A percentile compares a stretch with the other conserved stretches of the same genome.
Evolutionary conservation across 2,797 vertebrate species (phyloP).

Genomic region (Poeciliopsis paucimaculata): DNA sequence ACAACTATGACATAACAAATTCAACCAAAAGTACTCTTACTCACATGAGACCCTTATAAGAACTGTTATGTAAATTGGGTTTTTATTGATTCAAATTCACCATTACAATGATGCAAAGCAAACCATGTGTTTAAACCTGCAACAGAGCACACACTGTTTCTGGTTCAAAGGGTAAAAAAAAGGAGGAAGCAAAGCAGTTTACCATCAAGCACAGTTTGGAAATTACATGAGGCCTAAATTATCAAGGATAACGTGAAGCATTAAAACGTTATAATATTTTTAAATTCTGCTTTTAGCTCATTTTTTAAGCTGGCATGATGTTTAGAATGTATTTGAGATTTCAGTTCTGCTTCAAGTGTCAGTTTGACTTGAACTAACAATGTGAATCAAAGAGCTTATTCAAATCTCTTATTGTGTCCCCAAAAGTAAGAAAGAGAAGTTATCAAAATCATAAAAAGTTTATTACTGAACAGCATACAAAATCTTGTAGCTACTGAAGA

Average conservation of each 20-base stretch:
- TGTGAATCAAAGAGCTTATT: background rate
- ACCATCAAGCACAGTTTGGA: background rate
- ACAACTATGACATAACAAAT: constrained; percentile 44
- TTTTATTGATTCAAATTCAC: constrained; percentile 39
- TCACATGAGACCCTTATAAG: constrained; percentile 34
- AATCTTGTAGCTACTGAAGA: background rate
- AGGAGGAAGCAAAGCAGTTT: background rate
- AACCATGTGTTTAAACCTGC: background rate
- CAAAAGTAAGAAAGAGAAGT: background rate
- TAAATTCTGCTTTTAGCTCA: background rate
- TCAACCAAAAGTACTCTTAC: constrained; percentile 3
- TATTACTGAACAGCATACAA: background rate
- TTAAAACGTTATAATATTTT: background rate
- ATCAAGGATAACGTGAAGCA: background rate
- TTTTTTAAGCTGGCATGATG: background rate
- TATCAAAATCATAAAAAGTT: background rate
- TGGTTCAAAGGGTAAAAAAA: background rate
- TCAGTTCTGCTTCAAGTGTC: constrained; percentile 11
- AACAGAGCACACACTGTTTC: background rate
- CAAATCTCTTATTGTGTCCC: background rate
- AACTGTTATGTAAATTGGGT: constrained; percentile 36
- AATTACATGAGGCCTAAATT: background rate
- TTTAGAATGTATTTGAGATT: background rate
- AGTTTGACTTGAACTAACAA: background rate
- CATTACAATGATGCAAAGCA: constrained; percentile 25